Percentiles rank a stretch among this genome's conserved stretches.
phyloP scores from a whole-genome alignment of 2,797 vertebrate genomes.

The Propithecus deckenii region DNA sequence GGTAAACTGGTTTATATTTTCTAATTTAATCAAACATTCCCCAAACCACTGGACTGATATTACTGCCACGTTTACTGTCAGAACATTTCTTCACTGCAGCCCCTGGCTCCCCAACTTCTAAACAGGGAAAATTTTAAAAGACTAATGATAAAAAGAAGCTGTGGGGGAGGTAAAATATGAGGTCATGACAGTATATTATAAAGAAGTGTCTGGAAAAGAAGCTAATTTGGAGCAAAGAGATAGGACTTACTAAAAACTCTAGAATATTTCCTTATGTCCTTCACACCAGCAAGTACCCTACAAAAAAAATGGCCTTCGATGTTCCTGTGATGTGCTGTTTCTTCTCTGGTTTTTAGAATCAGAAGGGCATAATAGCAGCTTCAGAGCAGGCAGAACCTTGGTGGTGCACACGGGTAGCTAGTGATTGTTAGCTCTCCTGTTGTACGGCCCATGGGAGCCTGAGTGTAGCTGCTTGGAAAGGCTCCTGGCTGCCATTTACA shows the following conservation, averaged over 20 bases:
- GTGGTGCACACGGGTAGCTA: fast-evolving
- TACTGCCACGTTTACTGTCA: not conserved
- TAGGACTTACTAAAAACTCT: not conserved
- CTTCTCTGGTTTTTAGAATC: not conserved
- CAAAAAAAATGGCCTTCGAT: not conserved
- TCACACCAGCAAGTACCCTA: not conserved
- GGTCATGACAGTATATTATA: not conserved
- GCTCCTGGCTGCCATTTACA: not conserved
- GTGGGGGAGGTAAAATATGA: not conserved
- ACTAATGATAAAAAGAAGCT: not conserved
- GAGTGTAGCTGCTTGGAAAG: not conserved
- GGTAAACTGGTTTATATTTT: constrained; percentile 80
- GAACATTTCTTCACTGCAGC: not conserved
- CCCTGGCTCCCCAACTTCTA: not conserved
- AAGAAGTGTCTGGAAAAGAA: not conserved
- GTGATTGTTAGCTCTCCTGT: not conserved
- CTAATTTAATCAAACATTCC: not conserved
- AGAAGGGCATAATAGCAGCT: not conserved
- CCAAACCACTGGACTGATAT: not conserved
- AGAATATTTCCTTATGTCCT: not conserved
- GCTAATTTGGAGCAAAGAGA: not conserved
- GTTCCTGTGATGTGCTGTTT: not conserved
- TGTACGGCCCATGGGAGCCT: fast-evolving
- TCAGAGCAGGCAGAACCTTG: fast-evolving
- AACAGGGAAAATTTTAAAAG: not conserved